phyloP scores from a whole-genome alignment of 1,140 invertebrate genomes.

The Hydropsyche tenuis region DNA sequence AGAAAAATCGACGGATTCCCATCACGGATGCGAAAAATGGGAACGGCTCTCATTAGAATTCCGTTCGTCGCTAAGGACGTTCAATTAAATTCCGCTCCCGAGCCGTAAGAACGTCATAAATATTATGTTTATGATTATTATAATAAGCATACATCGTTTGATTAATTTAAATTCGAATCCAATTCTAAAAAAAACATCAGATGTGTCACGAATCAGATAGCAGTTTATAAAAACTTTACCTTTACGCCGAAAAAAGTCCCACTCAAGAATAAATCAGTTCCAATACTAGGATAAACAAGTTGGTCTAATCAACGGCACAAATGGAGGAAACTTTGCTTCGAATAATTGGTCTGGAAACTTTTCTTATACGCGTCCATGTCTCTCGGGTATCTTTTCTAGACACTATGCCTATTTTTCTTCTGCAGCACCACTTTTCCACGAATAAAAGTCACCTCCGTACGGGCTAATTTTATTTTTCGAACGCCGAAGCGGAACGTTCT shows the following conservation, averaged over 20 bases:
- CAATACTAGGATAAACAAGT: neutral
- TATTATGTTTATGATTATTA: neutral
- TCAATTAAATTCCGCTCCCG: conserved; percentile 40
- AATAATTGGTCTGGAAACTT: conserved; percentile 22
- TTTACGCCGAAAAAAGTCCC: too few relatives aligned
- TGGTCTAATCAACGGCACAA: conserved; percentile 8
- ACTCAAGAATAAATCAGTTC: too few relatives aligned
- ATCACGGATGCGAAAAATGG: conserved; percentile 42
- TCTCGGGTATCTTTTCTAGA: neutral
- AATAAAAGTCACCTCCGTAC: too few relatives aligned
- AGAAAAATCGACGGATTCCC: conserved; percentile 6
- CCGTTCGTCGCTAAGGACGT: conserved; percentile 25
- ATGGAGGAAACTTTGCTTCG: neutral
- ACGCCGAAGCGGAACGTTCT: too few relatives aligned
- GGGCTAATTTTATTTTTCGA: too few relatives aligned
- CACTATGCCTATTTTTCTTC: neutral
- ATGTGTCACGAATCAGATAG: too few relatives aligned
- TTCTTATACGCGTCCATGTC: neutral
- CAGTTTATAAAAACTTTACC: too few relatives aligned
- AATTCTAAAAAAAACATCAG: too few relatives aligned
- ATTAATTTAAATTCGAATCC: too few relatives aligned
- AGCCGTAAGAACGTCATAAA: neutral
- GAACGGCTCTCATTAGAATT: conserved; percentile 45
- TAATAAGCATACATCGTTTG: neutral
- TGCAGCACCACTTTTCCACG: too few relatives aligned